A percentile compares a stretch with the other conserved stretches of the same genome.
Conservation (phyloP, 2,888 invertebrate genomes). For the Acrobasis suavella region DNA sequence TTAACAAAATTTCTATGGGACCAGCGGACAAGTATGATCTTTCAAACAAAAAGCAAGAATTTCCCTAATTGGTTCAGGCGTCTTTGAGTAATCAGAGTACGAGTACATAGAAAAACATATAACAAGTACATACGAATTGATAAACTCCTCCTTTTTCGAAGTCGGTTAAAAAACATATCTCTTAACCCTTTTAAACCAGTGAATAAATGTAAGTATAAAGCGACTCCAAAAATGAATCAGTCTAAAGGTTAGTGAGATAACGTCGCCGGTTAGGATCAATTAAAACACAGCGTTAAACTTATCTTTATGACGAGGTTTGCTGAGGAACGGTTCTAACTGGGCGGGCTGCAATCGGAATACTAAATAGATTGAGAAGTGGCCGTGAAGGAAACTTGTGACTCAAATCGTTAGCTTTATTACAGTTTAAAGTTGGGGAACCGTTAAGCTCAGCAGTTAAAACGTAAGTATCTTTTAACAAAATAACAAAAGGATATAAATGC, state of each 20-base stretch:
- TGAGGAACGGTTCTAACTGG: background rate
- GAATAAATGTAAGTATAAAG: background rate
- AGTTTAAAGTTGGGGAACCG: background rate
- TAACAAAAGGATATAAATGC: background rate
- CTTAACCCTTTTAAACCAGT: background rate
- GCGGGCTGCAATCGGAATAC: background rate
- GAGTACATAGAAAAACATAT: too few species aligned
- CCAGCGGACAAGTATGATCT: too few species aligned
- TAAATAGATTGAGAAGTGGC: slow-evolving; percentile 5
- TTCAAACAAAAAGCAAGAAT: too few species aligned
- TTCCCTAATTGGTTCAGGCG: too few species aligned
- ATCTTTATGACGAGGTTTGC: background rate
- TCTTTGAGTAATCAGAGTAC: too few species aligned
- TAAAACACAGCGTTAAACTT: slow-evolving; percentile 1
- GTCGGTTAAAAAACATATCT: background rate
- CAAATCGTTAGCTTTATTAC: background rate
- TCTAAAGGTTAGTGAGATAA: background rate
- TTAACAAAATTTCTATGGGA: too few species aligned
- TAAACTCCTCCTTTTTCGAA: too few species aligned
- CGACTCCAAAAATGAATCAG: background rate
- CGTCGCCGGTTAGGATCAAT: slow-evolving; percentile 3
- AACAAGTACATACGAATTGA: too few species aligned
- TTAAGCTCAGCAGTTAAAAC: background rate
- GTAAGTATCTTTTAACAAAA: background rate
- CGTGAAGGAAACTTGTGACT: background rate